phyloP scores from a whole-genome alignment of 2,888 invertebrate genomes.

The Uloborus plumipes region DNA sequence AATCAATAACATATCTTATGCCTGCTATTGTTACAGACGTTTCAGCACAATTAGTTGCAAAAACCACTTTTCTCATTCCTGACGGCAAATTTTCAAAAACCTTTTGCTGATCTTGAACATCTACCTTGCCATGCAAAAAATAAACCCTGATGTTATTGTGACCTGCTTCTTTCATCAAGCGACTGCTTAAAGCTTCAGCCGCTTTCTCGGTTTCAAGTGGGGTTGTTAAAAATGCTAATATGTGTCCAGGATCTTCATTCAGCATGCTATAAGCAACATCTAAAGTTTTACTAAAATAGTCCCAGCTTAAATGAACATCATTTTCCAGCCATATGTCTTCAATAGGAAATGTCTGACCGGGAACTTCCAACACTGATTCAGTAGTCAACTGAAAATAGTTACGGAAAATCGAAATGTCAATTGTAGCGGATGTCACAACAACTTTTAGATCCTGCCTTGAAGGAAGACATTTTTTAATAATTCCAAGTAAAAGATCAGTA shows the following conservation, averaged over 20 bases:
- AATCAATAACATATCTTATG: slow-evolving; percentile 72
- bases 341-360: slow-evolving; percentile 71
- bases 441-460: slow-evolving; percentile 69
- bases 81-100: slow-evolving; percentile 67
- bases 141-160: slow-evolving; percentile 27
- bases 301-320: slow-evolving; percentile 64
- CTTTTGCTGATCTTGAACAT: slow-evolving; percentile 69
- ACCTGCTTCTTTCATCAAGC: slow-evolving; percentile 34
- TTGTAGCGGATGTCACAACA: slow-evolving; percentile 72
- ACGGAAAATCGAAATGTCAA: slow-evolving; percentile 70
- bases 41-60: slow-evolving; percentile 72
- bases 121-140: slow-evolving; percentile 68
- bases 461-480: slow-evolving; percentile 69
- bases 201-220: slow-evolving; percentile 70
- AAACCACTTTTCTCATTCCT: slow-evolving; percentile 70
- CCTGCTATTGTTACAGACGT: slow-evolving; percentile 72
- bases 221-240: slow-evolving; percentile 67
- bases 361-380: slow-evolving; percentile 69
- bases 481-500: slow-evolving; percentile 71
- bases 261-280: slow-evolving; percentile 69
- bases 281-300: slow-evolving; percentile 68
- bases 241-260: slow-evolving; percentile 69
- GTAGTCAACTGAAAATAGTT: slow-evolving; percentile 68
- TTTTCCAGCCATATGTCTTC: slow-evolving; percentile 68
- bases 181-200: slow-evolving; percentile 21